These are phyloP conservation scores for Darevskia nairensis DNA, from an alignment of 2,797 vertebrate genomes.

Conservation along the genomic window DNA sequence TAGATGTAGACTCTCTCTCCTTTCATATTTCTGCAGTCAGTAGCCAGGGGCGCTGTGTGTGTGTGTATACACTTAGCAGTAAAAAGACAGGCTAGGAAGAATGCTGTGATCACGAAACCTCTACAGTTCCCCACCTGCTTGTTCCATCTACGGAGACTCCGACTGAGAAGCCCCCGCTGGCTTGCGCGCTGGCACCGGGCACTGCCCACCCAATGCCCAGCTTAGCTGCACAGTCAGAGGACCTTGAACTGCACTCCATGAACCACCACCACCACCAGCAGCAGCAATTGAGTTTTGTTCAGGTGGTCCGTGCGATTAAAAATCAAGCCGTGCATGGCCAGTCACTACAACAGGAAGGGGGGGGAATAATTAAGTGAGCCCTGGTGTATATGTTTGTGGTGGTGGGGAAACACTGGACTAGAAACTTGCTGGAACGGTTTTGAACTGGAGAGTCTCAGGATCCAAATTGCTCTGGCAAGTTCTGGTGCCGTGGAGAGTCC, in stretches of 20 bases:
- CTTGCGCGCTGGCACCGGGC: too few species aligned
- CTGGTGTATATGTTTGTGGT: too few species aligned
- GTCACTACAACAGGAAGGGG: too few species aligned
- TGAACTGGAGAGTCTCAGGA: background rate
- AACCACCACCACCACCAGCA: too few species aligned
- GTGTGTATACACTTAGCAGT: background rate
- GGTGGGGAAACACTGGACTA: background rate
- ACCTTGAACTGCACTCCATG: too few species aligned
- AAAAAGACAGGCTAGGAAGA: background rate
- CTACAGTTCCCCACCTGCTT: too few species aligned
- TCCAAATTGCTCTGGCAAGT: background rate
- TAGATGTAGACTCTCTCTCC: background rate
- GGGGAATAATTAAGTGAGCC: too few species aligned
- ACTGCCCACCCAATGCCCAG: background rate
- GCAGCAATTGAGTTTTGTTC: too few species aligned
- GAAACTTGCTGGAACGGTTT: background rate
- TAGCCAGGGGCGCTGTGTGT: too few species aligned
- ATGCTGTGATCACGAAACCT: background rate
- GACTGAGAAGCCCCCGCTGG: background rate
- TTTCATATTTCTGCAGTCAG: too few species aligned
- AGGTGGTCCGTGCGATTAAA: too few species aligned
- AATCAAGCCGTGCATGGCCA: too few species aligned
- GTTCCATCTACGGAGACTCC: background rate
- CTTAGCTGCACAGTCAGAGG: background rate
- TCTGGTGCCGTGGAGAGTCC: background rate